Conservation (phyloP, 2,797 vertebrate genomes). For the Moxostoma hubbsi region DNA sequence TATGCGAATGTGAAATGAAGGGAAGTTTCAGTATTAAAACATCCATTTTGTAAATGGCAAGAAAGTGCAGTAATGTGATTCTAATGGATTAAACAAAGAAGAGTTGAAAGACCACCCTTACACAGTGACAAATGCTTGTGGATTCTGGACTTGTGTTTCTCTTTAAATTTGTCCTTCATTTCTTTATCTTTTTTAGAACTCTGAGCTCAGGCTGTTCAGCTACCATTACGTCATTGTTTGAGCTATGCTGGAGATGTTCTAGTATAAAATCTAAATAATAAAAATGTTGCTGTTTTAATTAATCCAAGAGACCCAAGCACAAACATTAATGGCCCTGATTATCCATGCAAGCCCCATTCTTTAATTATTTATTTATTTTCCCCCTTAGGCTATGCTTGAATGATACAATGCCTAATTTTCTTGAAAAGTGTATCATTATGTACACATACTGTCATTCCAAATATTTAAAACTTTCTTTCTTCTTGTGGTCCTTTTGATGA, state of each 20-base stretch:
- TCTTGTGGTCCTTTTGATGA: too few species aligned
- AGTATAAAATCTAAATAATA: conserved; percentile 14
- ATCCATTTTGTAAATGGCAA: conserved; percentile 22
- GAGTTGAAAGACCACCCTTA: conserved; percentile 53
- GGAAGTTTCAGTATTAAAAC: conserved; percentile 17
- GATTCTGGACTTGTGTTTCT: conserved; percentile 26
- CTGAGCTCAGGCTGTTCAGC: conserved; percentile 22
- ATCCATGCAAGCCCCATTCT: background rate
- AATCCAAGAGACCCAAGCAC: conserved; percentile 28
- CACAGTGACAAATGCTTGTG: conserved; percentile 34
- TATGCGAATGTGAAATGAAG: conserved; percentile 4
- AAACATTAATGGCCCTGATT: conserved; percentile 12
- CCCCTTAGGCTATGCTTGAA: too few species aligned
- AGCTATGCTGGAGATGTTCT: conserved; percentile 36
- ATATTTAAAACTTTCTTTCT: too few species aligned
- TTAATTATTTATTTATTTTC: background rate
- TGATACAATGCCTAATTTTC: too few species aligned
- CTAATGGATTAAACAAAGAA: conserved; percentile 51
- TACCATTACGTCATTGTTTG: conserved; percentile 55
- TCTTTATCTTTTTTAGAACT: conserved; percentile 40
- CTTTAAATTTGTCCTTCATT: conserved; percentile 35
- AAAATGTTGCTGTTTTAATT: conserved; percentile 11
- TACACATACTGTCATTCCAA: too few species aligned
- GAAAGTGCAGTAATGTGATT: conserved; percentile 24
- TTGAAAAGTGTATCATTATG: too few species aligned